Conservation (phyloP, 2,797 vertebrate species). For the Sebastes glaucus region DNA sequence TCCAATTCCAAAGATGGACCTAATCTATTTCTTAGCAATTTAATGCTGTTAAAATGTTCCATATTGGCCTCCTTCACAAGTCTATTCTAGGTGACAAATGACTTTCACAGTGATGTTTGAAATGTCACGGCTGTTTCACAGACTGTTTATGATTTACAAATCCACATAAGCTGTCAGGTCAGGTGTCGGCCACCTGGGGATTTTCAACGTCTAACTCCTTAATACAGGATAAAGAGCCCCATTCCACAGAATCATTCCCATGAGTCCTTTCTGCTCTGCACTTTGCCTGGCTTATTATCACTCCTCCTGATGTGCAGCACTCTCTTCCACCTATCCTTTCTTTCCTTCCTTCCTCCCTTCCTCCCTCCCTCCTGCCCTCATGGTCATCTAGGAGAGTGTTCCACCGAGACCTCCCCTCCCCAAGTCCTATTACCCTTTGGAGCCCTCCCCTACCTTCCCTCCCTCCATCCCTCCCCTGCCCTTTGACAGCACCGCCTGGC, state of each 20-base stretch:
- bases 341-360: background rate
- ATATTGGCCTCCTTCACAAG: background rate
- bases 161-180: background rate
- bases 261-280: conserved; percentile 60
- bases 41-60: background rate
- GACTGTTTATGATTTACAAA: background rate
- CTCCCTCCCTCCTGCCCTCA: background rate
- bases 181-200: background rate
- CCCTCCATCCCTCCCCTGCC: conserved; percentile 86
- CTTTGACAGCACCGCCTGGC: conserved; percentile 81
- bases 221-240: conserved; percentile 8
- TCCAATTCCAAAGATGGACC: background rate
- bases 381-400: conserved; percentile 87
- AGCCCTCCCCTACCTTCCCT: conserved; percentile 86
- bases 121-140: background rate
- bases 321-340: conserved; percentile 47
- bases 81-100: background rate
- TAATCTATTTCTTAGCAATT: background rate
- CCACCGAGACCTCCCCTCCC: conserved; percentile 95
- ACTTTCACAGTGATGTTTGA: background rate
- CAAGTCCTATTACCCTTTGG: conserved; percentile 95
- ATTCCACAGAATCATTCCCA: conserved; percentile 50
- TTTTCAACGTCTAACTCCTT: background rate
- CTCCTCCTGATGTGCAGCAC: conserved; percentile 68
- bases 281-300: conserved; percentile 67